Conservation (phyloP, 2,797 vertebrate species). For the Hyperoplus immaculatus region DNA sequence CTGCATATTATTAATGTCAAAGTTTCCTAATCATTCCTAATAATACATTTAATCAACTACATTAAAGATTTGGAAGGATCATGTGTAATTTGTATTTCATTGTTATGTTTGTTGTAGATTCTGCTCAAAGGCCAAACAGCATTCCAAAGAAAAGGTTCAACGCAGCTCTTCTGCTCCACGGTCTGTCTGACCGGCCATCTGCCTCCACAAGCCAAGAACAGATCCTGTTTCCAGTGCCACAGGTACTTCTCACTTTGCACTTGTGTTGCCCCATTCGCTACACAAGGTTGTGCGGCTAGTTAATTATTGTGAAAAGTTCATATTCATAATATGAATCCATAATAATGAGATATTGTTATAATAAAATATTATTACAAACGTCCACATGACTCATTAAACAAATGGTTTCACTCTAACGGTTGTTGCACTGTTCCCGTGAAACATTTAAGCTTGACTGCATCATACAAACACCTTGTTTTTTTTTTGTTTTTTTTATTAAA, state of each 20-base stretch:
- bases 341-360: not conserved
- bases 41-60: not conserved
- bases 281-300: not conserved
- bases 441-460: not conserved
- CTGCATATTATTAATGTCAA: not conserved
- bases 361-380: not conserved
- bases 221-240: slow-evolving; percentile 93
- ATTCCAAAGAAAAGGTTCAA: slow-evolving; percentile 98
- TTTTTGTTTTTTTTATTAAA: not conserved
- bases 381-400: not conserved
- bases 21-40: not conserved
- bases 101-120: slow-evolving; percentile 58
- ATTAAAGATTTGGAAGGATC: not conserved
- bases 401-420: not conserved
- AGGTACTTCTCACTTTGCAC: slow-evolving; percentile 81
- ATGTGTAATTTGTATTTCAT: not conserved
- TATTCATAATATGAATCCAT: not conserved
- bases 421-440: not conserved
- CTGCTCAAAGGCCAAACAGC: slow-evolving; percentile 97
- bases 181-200: slow-evolving; percentile 95
- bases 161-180: slow-evolving; percentile 99
- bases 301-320: not conserved
- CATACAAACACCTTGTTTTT: not conserved
- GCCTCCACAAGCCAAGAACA: slow-evolving; percentile 87
- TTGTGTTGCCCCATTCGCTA: not conserved